A percentile compares a stretch with the other conserved stretches of the same genome.
Conservation (phyloP, 2,888 invertebrate genomes). For the Acanthosoma haemorrhoidale region DNA sequence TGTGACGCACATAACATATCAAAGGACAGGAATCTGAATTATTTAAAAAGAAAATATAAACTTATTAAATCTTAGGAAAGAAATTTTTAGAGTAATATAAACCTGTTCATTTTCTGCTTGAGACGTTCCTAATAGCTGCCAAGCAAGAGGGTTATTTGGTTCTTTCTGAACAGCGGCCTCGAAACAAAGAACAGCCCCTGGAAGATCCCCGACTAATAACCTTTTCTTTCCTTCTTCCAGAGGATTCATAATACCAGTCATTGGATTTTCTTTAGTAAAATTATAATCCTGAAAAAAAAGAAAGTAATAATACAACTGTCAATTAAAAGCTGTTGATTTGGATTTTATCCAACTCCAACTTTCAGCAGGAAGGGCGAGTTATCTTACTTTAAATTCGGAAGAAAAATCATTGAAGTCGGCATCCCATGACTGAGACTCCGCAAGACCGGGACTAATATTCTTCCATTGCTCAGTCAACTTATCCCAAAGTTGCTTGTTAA, state of each 20-base stretch:
- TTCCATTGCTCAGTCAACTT: conserved; percentile 71
- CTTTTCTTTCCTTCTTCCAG: conserved; percentile 80
- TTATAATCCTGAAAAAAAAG: conserved; percentile 57
- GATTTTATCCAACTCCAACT: conserved; percentile 38
- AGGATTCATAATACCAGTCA: conserved; percentile 69
- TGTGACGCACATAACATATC: too few relatives aligned
- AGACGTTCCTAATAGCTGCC: conserved; percentile 82
- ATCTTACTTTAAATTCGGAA: conserved; percentile 56
- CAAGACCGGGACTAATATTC: conserved; percentile 53
- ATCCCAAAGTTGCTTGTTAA: conserved; percentile 55
- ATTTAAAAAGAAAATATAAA: too few relatives aligned
- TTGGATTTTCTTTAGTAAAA: conserved; percentile 80
- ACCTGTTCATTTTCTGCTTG: conserved; percentile 96
- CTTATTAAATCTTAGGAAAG: not conserved
- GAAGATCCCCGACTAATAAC: conserved; percentile 80
- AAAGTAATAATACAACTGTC: too few relatives aligned
- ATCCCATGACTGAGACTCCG: conserved; percentile 62
- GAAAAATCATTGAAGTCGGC: conserved; percentile 58
- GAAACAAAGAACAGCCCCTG: conserved; percentile 92
- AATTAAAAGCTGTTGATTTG: too few relatives aligned
- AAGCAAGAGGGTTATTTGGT: conserved; percentile 71
- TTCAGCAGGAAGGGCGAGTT: not conserved
- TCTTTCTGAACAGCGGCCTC: conserved; percentile 88
- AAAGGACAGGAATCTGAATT: too few relatives aligned
- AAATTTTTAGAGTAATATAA: not conserved